A percentile compares a stretch with the other conserved stretches of the same genome.
Conservation (phyloP, 2,797 vertebrate species). For the Aselliscus stoliczkanus region DNA sequence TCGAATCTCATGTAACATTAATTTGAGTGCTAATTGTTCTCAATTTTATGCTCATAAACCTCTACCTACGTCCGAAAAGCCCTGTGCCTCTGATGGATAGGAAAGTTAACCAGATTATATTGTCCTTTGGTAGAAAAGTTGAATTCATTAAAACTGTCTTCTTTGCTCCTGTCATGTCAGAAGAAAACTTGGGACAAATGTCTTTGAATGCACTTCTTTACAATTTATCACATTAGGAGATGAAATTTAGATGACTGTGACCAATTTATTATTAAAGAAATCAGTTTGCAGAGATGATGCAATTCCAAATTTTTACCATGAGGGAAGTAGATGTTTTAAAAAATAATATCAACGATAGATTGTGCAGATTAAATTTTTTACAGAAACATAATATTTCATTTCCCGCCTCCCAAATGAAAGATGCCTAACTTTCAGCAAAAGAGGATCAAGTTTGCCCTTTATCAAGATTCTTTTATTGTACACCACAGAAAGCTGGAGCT, state of each 20-base stretch:
- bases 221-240: constrained; percentile 37
- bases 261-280: constrained; percentile 19
- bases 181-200: constrained; percentile 60
- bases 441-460: background rate
- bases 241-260: constrained; percentile 55
- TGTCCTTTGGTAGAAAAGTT: constrained; percentile 22
- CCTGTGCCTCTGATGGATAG: constrained; percentile 65
- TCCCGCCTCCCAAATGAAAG: background rate
- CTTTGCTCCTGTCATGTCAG: constrained; percentile 51
- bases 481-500: background rate
- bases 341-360: constrained; percentile 16
- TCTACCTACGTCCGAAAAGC: constrained; percentile 7
- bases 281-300: background rate
- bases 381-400: background rate
- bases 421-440: background rate
- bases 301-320: constrained; percentile 1
- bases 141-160: constrained; percentile 44
- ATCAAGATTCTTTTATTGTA: background rate
- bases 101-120: constrained; percentile 66
- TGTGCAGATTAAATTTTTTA: background rate
- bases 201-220: constrained; percentile 39
- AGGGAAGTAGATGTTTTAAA: constrained; percentile 10
- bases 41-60: constrained; percentile 56
- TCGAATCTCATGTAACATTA: constrained; percentile 56
- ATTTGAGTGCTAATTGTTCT: constrained; percentile 54